Conservation (phyloP, 2,888 invertebrate species). For the Toxonevra muliebris region DNA sequence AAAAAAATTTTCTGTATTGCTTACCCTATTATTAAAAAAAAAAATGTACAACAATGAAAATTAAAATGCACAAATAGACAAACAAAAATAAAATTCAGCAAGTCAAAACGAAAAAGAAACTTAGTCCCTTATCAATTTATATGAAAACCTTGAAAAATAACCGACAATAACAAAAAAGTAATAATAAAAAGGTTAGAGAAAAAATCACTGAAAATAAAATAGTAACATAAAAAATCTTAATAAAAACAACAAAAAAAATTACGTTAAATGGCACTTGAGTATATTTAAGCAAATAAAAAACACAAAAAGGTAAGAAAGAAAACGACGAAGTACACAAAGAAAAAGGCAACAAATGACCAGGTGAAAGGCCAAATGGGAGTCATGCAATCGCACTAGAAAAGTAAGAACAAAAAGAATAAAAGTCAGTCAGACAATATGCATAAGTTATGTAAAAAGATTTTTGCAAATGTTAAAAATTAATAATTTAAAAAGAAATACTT, state of each 20-base stretch:
- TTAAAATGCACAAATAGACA: slow-evolving; percentile 3
- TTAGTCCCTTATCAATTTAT: slow-evolving; percentile 23
- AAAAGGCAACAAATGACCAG: slow-evolving; percentile 12
- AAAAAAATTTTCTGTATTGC: no score
- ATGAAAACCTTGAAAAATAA: background rate
- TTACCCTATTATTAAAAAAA: background rate
- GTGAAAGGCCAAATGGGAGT: slow-evolving; percentile 40
- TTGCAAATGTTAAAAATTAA: no score
- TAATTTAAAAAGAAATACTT: slow-evolving; percentile 1
- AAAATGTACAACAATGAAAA: slow-evolving; percentile 19
- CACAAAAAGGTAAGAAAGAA: background rate
- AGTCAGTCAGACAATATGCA: background rate
- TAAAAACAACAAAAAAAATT: slow-evolving; percentile 8
- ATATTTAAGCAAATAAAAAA: slow-evolving; percentile 14
- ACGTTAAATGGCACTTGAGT: slow-evolving; percentile 28
- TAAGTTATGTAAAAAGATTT: no score
- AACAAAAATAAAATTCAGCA: slow-evolving; percentile 1
- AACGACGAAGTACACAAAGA: background rate
- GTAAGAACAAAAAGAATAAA: slow-evolving; percentile 13
- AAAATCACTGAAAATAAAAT: background rate
- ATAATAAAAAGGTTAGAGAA: background rate
- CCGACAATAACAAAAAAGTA: background rate
- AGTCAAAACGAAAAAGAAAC: slow-evolving; percentile 14
- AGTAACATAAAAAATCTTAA: background rate
- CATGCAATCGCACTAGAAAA: slow-evolving; percentile 17